A percentile compares a stretch with the other conserved stretches of the same genome.
These are phyloP conservation scores for Plebejus anna DNA, from an alignment of 2,888 invertebrate genomes.

Conservation along the genomic window DNA sequence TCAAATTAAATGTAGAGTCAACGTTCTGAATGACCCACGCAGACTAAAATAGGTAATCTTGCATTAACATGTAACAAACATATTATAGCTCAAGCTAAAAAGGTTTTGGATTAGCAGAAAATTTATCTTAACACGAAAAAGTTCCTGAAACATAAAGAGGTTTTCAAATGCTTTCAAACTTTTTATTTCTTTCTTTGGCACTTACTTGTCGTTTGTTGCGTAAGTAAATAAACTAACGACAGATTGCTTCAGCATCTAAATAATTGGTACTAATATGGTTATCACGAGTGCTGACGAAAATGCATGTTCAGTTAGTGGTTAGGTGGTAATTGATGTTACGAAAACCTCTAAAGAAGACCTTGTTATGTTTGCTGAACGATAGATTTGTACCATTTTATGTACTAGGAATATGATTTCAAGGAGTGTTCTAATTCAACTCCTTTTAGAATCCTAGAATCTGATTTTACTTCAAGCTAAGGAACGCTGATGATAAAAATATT, in stretches of 20 bases:
- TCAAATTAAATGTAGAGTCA: slow-evolving; percentile 60
- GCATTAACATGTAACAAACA: slow-evolving; percentile 19
- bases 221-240: slow-evolving; percentile 5
- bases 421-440: background rate
- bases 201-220: background rate
- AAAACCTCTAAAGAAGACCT: slow-evolving; percentile 33
- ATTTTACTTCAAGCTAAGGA: background rate
- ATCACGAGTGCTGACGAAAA: slow-evolving; percentile 57
- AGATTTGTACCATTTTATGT: background rate
- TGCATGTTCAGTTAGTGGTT: slow-evolving; percentile 35
- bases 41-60: slow-evolving; percentile 25
- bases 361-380: slow-evolving; percentile 26
- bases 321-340: slow-evolving; percentile 36
- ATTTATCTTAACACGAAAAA: background rate
- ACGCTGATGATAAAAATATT: background rate
- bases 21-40: slow-evolving; percentile 64
- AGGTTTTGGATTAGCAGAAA: background rate
- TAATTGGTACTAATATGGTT: slow-evolving; percentile 57
- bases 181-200: background rate
- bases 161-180: no score
- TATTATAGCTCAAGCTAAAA: background rate
- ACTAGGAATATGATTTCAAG: background rate
- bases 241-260: slow-evolving; percentile 7
- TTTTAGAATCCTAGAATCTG: background rate
- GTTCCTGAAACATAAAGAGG: background rate